These are phyloP conservation scores for Chirona hameri DNA, from an alignment of 2,888 invertebrate species.

Conservation along the genomic window DNA sequence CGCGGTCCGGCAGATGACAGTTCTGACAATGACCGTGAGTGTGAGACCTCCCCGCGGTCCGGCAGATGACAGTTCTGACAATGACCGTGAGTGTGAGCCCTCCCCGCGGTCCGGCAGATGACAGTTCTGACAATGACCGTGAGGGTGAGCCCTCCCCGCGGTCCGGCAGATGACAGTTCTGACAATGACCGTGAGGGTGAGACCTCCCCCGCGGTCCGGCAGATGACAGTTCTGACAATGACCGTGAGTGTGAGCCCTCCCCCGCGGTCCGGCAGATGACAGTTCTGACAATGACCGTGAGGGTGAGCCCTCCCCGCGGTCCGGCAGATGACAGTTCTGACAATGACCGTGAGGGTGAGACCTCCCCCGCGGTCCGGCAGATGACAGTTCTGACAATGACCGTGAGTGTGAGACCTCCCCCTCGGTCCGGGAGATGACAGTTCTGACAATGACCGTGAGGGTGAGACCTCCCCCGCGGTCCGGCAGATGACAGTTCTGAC, in stretches of 20 bases:
- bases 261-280: constrained; percentile 68
- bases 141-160: constrained; percentile 56
- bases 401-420: constrained; percentile 72
- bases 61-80: constrained; percentile 93
- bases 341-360: constrained; percentile 91
- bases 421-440: constrained; percentile 76
- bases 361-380: constrained; percentile 54
- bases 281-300: constrained; percentile 97
- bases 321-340: constrained; percentile 94
- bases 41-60: too few relatives aligned
- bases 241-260: constrained; percentile 83
- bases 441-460: constrained; percentile 96
- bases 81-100: constrained; percentile 93
- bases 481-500: constrained; percentile 93
- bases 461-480: too few relatives aligned
- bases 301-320: constrained; percentile 48
- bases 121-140: constrained; percentile 97
- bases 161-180: constrained; percentile 87
- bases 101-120: constrained; percentile 62
- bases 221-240: constrained; percentile 94
- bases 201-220: constrained; percentile 48
- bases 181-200: constrained; percentile 93
- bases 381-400: constrained; percentile 96
- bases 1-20: constrained; percentile 78
- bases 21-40: constrained; percentile 96